These are phyloP conservation scores for Thalassophryne amazonica DNA, from an alignment of 2,797 vertebrate genomes.

Conservation along the genomic window DNA sequence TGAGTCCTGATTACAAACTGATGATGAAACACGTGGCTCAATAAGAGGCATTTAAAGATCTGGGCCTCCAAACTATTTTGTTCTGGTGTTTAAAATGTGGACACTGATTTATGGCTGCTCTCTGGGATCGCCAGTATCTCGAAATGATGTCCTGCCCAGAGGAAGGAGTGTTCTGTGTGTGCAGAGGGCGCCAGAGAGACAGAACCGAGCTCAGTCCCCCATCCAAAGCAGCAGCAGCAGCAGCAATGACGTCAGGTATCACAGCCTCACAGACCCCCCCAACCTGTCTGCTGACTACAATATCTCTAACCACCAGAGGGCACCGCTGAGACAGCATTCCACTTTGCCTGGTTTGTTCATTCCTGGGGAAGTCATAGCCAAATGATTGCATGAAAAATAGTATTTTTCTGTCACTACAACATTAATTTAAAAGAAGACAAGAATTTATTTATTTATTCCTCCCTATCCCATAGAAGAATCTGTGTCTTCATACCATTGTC, in stretches of 20 bases:
- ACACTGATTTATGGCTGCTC: not conserved
- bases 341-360: constrained; percentile 45
- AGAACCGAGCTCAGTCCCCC: constrained; percentile 18
- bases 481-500: constrained; percentile 7
- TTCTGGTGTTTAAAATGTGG: not conserved
- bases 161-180: constrained; percentile 53
- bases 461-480: constrained; percentile 24
- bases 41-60: not conserved
- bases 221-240: constrained; percentile 25
- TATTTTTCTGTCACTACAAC: not conserved
- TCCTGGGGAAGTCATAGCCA: not conserved
- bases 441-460: not conserved
- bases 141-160: constrained; percentile 57
- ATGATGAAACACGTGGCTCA: not conserved
- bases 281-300: constrained; percentile 4
- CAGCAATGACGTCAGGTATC: not conserved
- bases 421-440: not conserved
- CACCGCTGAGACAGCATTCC: constrained; percentile 19
- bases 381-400: not conserved
- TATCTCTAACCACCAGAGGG: constrained; percentile 46
- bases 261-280: constrained; percentile 17
- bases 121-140: constrained; percentile 56
- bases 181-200: constrained; percentile 35
- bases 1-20: constrained; percentile 49
- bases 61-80: not conserved